Evolutionary conservation across 2,797 vertebrate species (phyloP).

Genomic region (Esox masquinongy): DNA sequence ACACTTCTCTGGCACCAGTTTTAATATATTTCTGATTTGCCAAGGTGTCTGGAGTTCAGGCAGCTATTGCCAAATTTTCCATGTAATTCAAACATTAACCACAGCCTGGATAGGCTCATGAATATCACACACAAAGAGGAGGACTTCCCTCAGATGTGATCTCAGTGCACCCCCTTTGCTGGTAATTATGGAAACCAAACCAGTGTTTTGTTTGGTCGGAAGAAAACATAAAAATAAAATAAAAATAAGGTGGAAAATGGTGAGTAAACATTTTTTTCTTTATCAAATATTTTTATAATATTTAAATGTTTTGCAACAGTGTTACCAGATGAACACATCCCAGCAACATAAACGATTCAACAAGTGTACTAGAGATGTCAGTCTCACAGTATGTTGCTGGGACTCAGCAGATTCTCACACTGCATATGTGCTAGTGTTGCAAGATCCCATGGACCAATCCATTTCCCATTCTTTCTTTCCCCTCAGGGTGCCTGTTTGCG

Average conservation of each 20-base stretch:
- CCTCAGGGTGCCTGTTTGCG: slow-evolving; percentile 57
- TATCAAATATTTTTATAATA: no score
- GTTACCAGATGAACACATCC: no score
- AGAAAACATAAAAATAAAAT: not conserved
- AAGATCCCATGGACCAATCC: slow-evolving; percentile 73
- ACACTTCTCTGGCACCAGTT: not conserved
- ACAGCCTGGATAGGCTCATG: slow-evolving; percentile 17
- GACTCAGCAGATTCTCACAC: slow-evolving; percentile 62
- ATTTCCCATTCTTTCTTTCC: slow-evolving; percentile 76
- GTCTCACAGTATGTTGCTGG: slow-evolving; percentile 14
- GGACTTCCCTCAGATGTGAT: slow-evolving; percentile 14
- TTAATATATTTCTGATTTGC: slow-evolving; percentile 38
- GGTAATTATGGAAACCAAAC: slow-evolving; percentile 16
- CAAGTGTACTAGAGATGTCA: slow-evolving; percentile 12
- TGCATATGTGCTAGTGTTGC: slow-evolving; percentile 55
- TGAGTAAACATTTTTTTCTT: no score
- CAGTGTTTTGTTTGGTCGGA: not conserved
- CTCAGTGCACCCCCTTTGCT: slow-evolving; percentile 7
- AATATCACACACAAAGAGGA: slow-evolving; percentile 24
- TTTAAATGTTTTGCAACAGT: not conserved
- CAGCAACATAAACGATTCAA: not conserved
- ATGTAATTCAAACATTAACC: slow-evolving; percentile 32
- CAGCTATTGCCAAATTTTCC: slow-evolving; percentile 25
- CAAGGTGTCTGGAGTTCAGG: slow-evolving; percentile 22
- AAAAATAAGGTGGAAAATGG: not conserved